phyloP scores from a whole-genome alignment of 2,797 vertebrate genomes.

The Acipenser transmontanus region DNA sequence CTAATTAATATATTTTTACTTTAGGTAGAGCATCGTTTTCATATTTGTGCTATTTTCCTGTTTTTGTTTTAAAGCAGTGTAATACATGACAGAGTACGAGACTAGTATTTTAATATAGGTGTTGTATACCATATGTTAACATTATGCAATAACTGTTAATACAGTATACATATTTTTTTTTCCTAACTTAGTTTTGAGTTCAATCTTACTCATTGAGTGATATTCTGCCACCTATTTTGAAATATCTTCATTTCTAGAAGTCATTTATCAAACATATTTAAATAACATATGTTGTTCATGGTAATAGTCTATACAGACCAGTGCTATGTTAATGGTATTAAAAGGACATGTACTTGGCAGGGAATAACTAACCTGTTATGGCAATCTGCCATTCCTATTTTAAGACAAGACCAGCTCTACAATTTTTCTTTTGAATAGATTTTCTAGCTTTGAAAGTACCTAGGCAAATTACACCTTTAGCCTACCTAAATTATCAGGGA shows the following conservation, averaged over 20 bases:
- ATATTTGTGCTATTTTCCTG: too few relatives aligned
- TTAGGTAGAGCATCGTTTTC: too few relatives aligned
- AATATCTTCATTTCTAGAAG: constrained; percentile 1
- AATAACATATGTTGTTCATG: constrained; percentile 1
- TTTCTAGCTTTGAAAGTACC: neutral
- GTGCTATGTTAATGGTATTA: constrained; percentile 11
- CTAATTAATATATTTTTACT: too few relatives aligned
- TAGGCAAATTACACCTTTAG: neutral
- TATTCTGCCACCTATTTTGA: constrained; percentile 7
- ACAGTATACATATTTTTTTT: neutral
- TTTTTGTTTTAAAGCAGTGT: too few relatives aligned
- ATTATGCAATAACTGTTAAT: neutral
- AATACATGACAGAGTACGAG: too few relatives aligned
- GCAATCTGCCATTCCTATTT: constrained; percentile 11
- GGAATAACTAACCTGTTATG: constrained; percentile 5
- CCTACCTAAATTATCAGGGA: too few relatives aligned
- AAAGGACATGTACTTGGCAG: constrained; percentile 14
- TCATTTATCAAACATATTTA: neutral
- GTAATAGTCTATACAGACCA: neutral
- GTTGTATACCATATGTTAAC: too few relatives aligned
- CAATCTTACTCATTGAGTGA: constrained; percentile 1
- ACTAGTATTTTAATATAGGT: too few relatives aligned
- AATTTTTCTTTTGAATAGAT: constrained; percentile 5
- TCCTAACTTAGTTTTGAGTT: neutral
- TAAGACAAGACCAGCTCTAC: neutral